Percentiles rank a stretch among this genome's conserved stretches.
These are phyloP conservation scores for Panulirus ornatus DNA, from an alignment of 1,140 invertebrate species.

Conservation along the genomic window DNA sequence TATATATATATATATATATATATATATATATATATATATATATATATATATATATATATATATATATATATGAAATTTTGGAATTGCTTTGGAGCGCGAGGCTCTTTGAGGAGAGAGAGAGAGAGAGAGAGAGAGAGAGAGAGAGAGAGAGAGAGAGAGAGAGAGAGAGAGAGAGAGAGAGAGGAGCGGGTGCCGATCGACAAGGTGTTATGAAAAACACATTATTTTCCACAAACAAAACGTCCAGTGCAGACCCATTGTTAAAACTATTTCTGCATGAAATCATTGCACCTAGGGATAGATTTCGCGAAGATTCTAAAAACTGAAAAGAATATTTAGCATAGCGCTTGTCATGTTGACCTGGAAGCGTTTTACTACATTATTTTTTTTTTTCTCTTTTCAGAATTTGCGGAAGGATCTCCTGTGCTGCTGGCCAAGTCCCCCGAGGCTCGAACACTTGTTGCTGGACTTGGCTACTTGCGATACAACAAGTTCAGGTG, in stretches of 20 bases:
- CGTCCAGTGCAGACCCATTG: too few species aligned
- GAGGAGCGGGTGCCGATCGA: too few species aligned
- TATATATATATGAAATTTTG: not conserved
- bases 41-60: slow-evolving; percentile 26
- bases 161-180: slow-evolving; percentile 31
- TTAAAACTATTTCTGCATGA: too few species aligned
- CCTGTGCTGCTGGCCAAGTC: not conserved
- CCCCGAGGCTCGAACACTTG: too few species aligned
- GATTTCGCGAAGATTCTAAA: too few species aligned
- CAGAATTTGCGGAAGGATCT: not conserved
- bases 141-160: slow-evolving; percentile 34
- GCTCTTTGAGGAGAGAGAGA: not conserved
- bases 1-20: slow-evolving; percentile 17
- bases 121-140: too few species aligned
- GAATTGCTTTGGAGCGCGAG: not conserved
- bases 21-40: not conserved
- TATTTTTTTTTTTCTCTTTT: not conserved
- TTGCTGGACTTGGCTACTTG: too few species aligned
- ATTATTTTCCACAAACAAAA: too few species aligned
- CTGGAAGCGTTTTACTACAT: not conserved
- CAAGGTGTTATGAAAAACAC: too few species aligned
- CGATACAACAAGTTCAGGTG: too few species aligned
- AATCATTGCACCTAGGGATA: too few species aligned
- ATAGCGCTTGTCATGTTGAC: not conserved
- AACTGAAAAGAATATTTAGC: not conserved